These are phyloP conservation scores for Lottia scabra DNA, from an alignment of 2,888 invertebrate species.

Conservation along the genomic window DNA sequence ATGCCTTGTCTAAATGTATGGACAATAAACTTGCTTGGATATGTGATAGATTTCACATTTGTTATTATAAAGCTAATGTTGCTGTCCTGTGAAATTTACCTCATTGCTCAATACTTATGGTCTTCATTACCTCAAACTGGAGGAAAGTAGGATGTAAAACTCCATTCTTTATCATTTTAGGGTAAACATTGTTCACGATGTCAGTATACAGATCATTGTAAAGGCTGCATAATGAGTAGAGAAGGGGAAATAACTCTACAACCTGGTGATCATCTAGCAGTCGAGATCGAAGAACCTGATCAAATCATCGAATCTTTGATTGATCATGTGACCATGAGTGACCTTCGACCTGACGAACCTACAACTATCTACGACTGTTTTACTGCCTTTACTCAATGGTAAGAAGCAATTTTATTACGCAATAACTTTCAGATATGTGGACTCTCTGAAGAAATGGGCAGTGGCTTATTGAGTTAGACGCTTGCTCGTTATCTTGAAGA, in stretches of 20 bases:
- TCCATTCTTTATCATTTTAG: slow-evolving; percentile 58
- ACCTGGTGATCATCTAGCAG: slow-evolving; percentile 73
- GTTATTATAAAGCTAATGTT: too few relatives aligned
- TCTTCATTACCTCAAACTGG: too few relatives aligned
- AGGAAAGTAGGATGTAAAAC: not conserved
- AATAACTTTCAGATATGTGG: too few relatives aligned
- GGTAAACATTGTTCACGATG: slow-evolving; percentile 76
- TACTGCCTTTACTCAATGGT: slow-evolving; percentile 75
- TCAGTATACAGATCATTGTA: slow-evolving; percentile 73
- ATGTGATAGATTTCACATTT: too few relatives aligned
- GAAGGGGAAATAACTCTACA: slow-evolving; percentile 71
- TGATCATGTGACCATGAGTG: slow-evolving; percentile 72
- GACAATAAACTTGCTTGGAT: too few relatives aligned
- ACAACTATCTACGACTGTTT: slow-evolving; percentile 76
- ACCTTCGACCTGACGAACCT: slow-evolving; percentile 71
- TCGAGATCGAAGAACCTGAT: slow-evolving; percentile 70
- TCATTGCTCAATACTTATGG: too few relatives aligned
- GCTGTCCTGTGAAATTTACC: too few relatives aligned
- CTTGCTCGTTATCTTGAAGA: too few relatives aligned
- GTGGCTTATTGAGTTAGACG: too few relatives aligned
- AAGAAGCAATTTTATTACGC: not conserved
- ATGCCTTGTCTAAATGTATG: too few relatives aligned
- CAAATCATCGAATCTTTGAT: slow-evolving; percentile 51
- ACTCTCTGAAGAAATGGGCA: too few relatives aligned
- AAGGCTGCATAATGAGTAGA: slow-evolving; percentile 72